Evolutionary conservation across 2,113 vertebrate species (phyloP).

Genomic region (Kryptolebias marmoratus): DNA sequence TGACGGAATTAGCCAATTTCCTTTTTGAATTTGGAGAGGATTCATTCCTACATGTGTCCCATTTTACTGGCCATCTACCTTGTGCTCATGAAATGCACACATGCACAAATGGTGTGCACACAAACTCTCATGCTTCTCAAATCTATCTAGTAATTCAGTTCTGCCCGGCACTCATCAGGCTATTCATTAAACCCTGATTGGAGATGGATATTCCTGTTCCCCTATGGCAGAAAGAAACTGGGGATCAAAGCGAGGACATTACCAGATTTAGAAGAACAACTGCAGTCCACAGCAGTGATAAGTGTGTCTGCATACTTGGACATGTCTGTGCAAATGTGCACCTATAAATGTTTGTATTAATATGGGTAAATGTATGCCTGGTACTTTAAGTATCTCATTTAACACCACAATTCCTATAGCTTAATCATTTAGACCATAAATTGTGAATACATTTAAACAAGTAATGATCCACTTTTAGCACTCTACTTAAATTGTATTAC

Average conservation of each 20-base stretch:
- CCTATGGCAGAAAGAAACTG: constrained; percentile 70
- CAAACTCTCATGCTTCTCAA: constrained; percentile 54
- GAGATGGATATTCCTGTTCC: constrained; percentile 76
- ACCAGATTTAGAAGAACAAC: constrained; percentile 58
- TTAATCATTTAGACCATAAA: constrained; percentile 77
- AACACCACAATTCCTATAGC: constrained; percentile 50
- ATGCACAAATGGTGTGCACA: constrained; percentile 7
- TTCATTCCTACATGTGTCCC: constrained; percentile 76
- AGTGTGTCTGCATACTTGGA: constrained; percentile 27
- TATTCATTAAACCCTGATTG: constrained; percentile 79
- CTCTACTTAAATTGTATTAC: constrained; percentile 74
- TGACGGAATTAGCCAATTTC: constrained; percentile 73
- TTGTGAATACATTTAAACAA: constrained; percentile 73
- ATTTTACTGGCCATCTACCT: constrained; percentile 65
- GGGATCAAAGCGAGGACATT: constrained; percentile 71
- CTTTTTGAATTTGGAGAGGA: constrained; percentile 63
- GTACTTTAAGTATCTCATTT: constrained; percentile 57
- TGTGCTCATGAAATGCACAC: constrained; percentile 3
- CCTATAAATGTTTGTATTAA: constrained; percentile 61
- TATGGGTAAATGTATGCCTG: constrained; percentile 57
- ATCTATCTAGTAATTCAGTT: constrained; percentile 74
- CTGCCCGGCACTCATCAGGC: constrained; percentile 75
- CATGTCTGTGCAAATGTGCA: constrained; percentile 25
- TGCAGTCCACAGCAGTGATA: constrained; percentile 36
- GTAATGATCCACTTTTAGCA: constrained; percentile 77